Conservation (phyloP, 2,113 vertebrate genomes). For the Alouatta palliata region DNA sequence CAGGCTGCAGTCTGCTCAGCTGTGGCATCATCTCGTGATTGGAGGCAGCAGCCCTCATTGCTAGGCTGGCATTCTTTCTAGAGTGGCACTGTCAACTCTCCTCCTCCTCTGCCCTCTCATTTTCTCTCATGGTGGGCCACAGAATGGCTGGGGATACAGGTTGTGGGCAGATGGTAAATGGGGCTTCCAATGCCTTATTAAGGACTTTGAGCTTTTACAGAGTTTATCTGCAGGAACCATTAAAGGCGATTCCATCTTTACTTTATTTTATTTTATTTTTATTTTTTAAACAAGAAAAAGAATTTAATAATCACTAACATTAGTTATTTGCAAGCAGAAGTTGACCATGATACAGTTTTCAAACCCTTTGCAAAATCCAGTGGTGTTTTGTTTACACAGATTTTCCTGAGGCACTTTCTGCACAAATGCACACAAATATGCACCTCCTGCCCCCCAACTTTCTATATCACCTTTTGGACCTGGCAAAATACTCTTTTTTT, state of each 20-base stretch:
- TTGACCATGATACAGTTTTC: background rate
- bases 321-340: background rate
- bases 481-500: background rate
- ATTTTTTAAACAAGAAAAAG: background rate
- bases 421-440: background rate
- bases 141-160: background rate
- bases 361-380: background rate
- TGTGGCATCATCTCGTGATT: background rate
- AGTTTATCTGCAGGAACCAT: background rate
- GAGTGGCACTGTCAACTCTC: background rate
- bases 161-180: background rate
- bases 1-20: no score
- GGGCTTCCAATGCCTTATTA: background rate
- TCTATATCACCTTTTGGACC: background rate
- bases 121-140: background rate
- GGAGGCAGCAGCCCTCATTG: rapidly evolving
- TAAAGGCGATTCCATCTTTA: background rate
- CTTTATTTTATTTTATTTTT: no score
- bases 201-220: background rate
- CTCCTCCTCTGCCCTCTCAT: background rate
- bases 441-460: background rate
- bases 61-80: background rate
- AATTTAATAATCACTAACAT: background rate
- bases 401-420: background rate
- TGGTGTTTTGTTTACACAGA: background rate